Evolutionary conservation across 2,888 invertebrate species (phyloP).

Genomic region (Mesorhabditis sp.): DNA sequence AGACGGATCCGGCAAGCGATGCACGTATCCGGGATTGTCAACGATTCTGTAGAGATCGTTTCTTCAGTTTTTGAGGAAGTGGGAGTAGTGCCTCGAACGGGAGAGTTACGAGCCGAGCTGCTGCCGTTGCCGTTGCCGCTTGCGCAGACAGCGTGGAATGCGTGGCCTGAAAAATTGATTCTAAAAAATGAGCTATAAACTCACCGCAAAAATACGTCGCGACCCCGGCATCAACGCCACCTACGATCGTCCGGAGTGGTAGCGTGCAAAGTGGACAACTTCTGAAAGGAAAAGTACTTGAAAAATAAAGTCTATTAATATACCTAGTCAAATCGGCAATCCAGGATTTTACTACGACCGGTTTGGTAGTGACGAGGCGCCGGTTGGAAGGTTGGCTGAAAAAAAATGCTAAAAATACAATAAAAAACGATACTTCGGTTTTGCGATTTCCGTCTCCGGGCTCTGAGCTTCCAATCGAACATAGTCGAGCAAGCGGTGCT

Average conservation of each 20-base stretch:
- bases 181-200: background rate
- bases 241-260: constrained; percentile 24
- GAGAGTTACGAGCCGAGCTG: constrained; percentile 9
- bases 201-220: constrained; percentile 23
- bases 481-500: background rate
- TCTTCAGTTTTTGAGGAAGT: background rate
- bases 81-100: constrained; percentile 9
- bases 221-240: constrained; percentile 21
- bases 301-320: background rate
- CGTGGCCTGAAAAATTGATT: constrained; percentile 22
- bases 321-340: constrained; percentile 4
- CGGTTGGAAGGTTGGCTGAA: background rate
- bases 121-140: constrained; percentile 16
- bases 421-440: background rate
- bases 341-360: background rate
- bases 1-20: constrained; percentile 29
- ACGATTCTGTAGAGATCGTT: background rate
- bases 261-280: constrained; percentile 36
- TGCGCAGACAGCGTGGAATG: constrained; percentile 32
- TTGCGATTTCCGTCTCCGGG: background rate
- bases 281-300: constrained; percentile 18
- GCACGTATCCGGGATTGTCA: constrained; percentile 14
- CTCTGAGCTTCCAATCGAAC: background rate
- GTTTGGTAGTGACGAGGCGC: background rate
- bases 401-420: background rate